These are phyloP conservation scores for Cryptoprocta ferox DNA, from an alignment of 2,797 vertebrate genomes.

Conservation along the genomic window DNA sequence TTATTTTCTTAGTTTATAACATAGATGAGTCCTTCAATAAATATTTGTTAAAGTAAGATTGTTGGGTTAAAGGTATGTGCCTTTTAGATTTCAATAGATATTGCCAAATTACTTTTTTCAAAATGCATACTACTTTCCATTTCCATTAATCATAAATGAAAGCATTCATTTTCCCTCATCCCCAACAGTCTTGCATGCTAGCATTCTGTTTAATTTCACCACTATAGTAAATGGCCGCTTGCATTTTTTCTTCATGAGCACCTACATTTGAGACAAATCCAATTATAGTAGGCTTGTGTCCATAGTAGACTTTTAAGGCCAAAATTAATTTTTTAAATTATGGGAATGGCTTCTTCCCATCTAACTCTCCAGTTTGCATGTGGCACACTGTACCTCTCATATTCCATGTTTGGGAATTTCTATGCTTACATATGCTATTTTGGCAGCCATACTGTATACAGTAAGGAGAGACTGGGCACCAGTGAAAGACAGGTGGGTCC, in stretches of 20 bases:
- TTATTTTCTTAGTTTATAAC: conserved; percentile 3
- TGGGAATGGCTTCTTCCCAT: not conserved
- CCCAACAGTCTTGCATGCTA: not conserved
- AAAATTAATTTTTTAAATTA: not conserved
- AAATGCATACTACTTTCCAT: not conserved
- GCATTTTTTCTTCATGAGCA: not conserved
- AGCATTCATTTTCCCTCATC: not conserved
- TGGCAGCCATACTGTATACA: not conserved
- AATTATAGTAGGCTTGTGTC: not conserved
- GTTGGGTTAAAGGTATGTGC: not conserved
- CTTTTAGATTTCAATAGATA: not conserved
- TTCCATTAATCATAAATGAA: not conserved
- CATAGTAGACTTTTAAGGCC: not conserved
- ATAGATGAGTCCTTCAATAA: not conserved
- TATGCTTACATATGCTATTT: not conserved
- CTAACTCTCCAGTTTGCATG: not conserved
- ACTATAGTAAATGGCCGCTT: not conserved
- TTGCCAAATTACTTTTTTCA: not conserved
- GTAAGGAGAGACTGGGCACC: not conserved
- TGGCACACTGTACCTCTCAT: not conserved
- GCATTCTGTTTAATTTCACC: not conserved
- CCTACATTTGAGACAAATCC: not conserved
- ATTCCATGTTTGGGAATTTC: not conserved
- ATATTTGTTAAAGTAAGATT: not conserved
- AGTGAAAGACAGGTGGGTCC: not conserved